Conservation (phyloP, 2,113 vertebrate genomes). For the Cyanoderma ruficeps region DNA sequence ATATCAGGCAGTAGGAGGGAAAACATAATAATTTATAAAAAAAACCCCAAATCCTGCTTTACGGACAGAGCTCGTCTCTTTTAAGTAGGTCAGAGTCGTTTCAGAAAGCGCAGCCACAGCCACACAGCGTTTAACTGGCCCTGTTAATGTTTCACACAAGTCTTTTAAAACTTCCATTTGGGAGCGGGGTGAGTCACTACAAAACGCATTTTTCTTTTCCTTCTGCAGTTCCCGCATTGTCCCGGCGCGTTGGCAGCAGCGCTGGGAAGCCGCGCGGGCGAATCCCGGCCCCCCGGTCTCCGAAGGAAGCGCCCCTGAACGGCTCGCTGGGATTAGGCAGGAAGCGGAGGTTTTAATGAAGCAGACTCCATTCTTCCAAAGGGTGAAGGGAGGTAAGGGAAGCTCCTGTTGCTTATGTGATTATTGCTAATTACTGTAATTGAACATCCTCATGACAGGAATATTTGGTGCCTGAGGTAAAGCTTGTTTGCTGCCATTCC, state of each 20-base stretch:
- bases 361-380: neutral
- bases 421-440: conserved; percentile 63
- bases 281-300: neutral
- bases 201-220: neutral
- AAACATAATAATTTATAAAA: neutral
- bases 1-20: neutral
- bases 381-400: conserved; percentile 38
- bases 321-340: conserved; percentile 2
- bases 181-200: neutral
- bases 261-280: neutral
- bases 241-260: neutral
- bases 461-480: conserved; percentile 36
- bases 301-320: neutral
- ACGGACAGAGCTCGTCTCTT: neutral
- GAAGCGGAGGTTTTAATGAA: conserved; percentile 32
- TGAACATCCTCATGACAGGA: conserved; percentile 14
- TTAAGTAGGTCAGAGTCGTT: neutral
- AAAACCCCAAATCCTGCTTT: neutral
- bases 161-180: neutral
- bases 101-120: neutral
- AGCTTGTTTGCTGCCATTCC: neutral
- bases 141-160: neutral
- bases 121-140: neutral
- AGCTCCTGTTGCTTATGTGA: conserved; percentile 39
- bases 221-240: neutral